Conservation (phyloP, 2,113 vertebrate genomes). For the Pristiophorus japonicus region DNA sequence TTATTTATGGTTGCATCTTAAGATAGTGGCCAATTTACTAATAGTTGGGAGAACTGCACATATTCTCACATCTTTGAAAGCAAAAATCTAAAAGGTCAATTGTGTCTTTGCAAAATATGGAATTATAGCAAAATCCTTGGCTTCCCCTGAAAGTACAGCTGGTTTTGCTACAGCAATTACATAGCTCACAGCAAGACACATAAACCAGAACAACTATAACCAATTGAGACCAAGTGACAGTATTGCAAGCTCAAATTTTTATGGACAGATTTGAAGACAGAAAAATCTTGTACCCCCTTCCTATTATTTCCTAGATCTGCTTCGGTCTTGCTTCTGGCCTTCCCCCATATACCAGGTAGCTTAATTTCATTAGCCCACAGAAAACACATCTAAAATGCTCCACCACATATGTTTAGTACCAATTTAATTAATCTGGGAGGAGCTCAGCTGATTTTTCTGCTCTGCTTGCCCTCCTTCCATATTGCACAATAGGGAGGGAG, state of each 20-base stretch:
- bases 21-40: not conserved
- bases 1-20: not conserved
- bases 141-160: not conserved
- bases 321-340: not conserved
- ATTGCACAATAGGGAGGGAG: not conserved
- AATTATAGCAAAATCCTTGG: not conserved
- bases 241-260: not conserved
- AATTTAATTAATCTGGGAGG: not conserved
- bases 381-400: not conserved
- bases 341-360: not conserved
- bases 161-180: not conserved
- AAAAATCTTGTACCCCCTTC: not conserved
- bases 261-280: not conserved
- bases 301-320: not conserved
- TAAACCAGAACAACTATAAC: not conserved
- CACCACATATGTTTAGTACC: not conserved
- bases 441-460: not conserved
- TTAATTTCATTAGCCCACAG: not conserved
- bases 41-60: not conserved
- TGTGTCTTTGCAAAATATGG: not conserved
- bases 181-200: not conserved
- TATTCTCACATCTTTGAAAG: not conserved
- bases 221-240: not conserved
- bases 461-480: too few species aligned
- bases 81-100: not conserved